Evolutionary conservation across 1,140 invertebrate genomes (phyloP).

Genomic region (Sarcophaga bullata): DNA sequence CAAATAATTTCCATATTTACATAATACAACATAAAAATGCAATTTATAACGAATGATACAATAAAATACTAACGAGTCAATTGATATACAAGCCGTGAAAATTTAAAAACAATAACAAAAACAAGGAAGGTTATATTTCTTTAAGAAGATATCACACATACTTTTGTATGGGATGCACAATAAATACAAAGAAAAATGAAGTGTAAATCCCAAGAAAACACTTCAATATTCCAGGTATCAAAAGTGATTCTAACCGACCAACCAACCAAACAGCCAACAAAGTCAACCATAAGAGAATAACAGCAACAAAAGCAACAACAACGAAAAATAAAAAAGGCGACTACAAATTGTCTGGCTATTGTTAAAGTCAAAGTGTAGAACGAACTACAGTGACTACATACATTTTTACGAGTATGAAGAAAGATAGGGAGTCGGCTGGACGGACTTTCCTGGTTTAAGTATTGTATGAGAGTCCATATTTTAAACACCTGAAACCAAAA

Average conservation of each 20-base stretch:
- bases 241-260: background rate
- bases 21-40: too few species aligned
- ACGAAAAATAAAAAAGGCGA: background rate
- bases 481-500: background rate
- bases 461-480: background rate
- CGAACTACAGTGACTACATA: too few species aligned
- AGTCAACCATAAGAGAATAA: background rate
- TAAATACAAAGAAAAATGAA: background rate
- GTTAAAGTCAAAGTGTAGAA: too few species aligned
- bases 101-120: background rate
- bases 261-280: background rate
- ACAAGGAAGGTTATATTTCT: too few species aligned
- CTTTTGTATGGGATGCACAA: too few species aligned
- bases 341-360: slow-evolving; percentile 50
- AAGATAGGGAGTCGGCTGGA: too few species aligned
- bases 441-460: too few species aligned
- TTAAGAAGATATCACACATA: too few species aligned
- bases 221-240: slow-evolving; percentile 64
- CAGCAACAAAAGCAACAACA: background rate
- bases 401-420: too few species aligned
- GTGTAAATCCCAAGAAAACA: slow-evolving; percentile 62
- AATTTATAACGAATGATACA: too few species aligned
- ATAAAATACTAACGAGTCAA: too few species aligned
- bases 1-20: too few species aligned
- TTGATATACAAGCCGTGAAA: background rate